phyloP scores from a whole-genome alignment of 2,113 vertebrate genomes.

The Numida meleagris region DNA sequence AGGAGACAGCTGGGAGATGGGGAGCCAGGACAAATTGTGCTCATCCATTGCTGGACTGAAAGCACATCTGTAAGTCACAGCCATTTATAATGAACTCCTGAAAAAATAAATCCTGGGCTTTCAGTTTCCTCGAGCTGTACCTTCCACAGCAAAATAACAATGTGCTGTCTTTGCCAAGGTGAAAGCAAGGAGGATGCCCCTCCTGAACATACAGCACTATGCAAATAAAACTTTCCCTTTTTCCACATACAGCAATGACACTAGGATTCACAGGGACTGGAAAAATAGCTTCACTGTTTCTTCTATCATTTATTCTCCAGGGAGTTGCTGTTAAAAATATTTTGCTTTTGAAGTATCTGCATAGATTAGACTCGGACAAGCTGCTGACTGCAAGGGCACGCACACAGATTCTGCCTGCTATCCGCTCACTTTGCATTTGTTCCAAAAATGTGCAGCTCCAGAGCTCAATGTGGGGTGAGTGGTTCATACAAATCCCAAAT shows the following conservation, averaged over 20 bases:
- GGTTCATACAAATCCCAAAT: slow-evolving; percentile 32
- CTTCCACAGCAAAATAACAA: not conserved
- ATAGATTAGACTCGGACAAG: not conserved
- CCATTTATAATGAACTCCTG: not conserved
- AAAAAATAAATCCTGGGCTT: not conserved
- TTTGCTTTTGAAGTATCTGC: slow-evolving; percentile 19
- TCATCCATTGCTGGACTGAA: not conserved
- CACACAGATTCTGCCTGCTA: not conserved
- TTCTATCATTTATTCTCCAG: not conserved
- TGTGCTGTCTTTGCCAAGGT: not conserved
- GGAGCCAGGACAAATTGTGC: not conserved
- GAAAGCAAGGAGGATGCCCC: not conserved
- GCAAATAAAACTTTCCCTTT: not conserved
- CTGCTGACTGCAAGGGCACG: not conserved
- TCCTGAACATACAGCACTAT: rapidly evolving
- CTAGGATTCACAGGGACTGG: rapidly evolving
- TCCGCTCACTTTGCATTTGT: rapidly evolving
- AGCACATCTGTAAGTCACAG: not conserved
- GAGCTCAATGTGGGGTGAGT: not conserved
- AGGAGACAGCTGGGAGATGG: not conserved
- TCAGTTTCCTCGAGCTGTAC: not conserved
- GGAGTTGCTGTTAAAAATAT: not conserved
- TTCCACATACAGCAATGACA: not conserved
- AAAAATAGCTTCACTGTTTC: not conserved
- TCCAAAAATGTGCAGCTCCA: not conserved